Conservation (phyloP, 2,888 invertebrate genomes). For the Caenorhabditis japonica region DNA sequence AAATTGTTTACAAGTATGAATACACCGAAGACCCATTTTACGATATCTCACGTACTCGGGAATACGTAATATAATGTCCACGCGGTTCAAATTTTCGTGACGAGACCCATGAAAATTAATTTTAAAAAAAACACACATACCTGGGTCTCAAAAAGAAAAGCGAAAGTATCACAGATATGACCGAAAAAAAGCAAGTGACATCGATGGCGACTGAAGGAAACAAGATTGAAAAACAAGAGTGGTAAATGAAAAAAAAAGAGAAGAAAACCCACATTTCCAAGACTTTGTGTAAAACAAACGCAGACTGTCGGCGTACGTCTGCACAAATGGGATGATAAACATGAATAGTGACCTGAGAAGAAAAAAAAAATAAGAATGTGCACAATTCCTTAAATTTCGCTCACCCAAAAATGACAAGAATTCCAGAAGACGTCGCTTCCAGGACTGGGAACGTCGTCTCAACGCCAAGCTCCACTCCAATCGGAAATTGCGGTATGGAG, state of each 20-base stretch:
- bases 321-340: slow-evolving; percentile 52
- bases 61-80: background rate
- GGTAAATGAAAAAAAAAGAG: background rate
- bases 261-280: slow-evolving; percentile 42
- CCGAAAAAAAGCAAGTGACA: slow-evolving; percentile 50
- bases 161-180: slow-evolving; percentile 41
- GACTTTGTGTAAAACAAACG: slow-evolving; percentile 27
- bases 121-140: slow-evolving; percentile 28
- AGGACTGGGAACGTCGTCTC: slow-evolving; percentile 75
- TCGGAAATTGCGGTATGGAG: slow-evolving; percentile 62
- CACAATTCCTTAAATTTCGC: background rate
- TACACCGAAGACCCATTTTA: no score
- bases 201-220: slow-evolving; percentile 66
- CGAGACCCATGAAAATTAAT: no score
- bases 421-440: slow-evolving; percentile 74
- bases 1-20: background rate
- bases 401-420: slow-evolving; percentile 73
- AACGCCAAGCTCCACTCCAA: slow-evolving; percentile 70
- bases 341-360: slow-evolving; percentile 52
- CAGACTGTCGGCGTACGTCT: slow-evolving; percentile 21
- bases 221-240: slow-evolving; percentile 3
- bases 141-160: slow-evolving; percentile 53
- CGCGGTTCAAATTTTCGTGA: no score
- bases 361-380: no score
- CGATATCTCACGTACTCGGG: no score